phyloP scores from a whole-genome alignment of 2,888 invertebrate genomes.

The Leptarthrus brevirostris region DNA sequence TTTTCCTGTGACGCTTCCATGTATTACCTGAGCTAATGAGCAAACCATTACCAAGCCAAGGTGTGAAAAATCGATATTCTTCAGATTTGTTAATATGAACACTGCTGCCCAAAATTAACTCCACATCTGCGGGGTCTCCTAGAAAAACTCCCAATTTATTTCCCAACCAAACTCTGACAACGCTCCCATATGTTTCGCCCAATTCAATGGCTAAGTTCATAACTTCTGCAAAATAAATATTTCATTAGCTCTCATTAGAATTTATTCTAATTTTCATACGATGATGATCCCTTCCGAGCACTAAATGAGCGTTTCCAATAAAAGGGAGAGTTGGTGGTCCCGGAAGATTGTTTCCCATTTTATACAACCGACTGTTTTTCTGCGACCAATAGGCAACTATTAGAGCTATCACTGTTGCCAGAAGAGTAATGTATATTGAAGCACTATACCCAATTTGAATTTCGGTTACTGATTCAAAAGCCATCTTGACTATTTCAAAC shows the following conservation, averaged over 20 bases:
- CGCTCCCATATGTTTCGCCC: constrained; percentile 69
- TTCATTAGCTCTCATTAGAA: too few species aligned
- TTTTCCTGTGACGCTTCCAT: constrained; percentile 84
- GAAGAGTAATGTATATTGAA: background rate
- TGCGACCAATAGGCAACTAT: constrained; percentile 64
- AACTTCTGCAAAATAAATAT: too few species aligned
- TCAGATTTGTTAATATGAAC: constrained; percentile 80
- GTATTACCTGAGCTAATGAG: constrained; percentile 81
- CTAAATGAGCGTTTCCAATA: constrained; percentile 77
- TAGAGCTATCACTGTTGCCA: background rate
- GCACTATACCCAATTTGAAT: background rate
- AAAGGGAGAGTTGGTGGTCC: constrained; percentile 76
- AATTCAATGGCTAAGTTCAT: constrained; percentile 68
- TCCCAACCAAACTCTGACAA: constrained; percentile 76
- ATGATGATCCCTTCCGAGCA: constrained; percentile 72
- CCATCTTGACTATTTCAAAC: too few species aligned
- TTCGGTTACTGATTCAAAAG: background rate
- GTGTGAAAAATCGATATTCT: constrained; percentile 81
- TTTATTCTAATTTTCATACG: constrained; percentile 68
- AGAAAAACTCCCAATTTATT: constrained; percentile 76
- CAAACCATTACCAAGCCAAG: constrained; percentile 84
- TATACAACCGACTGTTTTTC: constrained; percentile 68
- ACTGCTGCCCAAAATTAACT: constrained; percentile 79
- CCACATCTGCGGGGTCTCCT: constrained; percentile 77
- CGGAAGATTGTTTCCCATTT: constrained; percentile 76